Conservation (phyloP, 2,888 invertebrate genomes). For the Lasioglossum malachurum region DNA sequence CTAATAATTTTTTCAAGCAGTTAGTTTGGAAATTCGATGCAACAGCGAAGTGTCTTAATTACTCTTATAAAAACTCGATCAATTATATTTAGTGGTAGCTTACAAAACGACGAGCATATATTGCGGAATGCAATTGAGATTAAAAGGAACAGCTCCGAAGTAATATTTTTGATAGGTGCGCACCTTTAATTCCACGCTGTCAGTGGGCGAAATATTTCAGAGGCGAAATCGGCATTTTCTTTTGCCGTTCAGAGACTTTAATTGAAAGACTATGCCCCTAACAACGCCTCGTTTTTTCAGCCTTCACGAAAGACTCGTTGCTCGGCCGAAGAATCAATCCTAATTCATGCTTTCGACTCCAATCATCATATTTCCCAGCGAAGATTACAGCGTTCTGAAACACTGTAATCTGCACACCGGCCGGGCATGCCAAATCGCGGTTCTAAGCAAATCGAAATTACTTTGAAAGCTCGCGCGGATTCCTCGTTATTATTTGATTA, state of each 20-base stretch:
- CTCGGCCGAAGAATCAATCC: conserved; percentile 45
- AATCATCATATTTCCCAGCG: conserved; percentile 53
- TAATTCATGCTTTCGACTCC: conserved; percentile 46
- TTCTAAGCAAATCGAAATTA: conserved; percentile 48
- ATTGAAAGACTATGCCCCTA: conserved; percentile 19
- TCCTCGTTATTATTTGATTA: conserved; percentile 43
- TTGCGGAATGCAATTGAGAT: background rate
- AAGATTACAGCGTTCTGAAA: conserved; percentile 47
- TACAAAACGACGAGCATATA: background rate
- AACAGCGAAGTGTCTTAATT: background rate
- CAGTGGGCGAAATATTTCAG: background rate
- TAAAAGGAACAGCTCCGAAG: background rate
- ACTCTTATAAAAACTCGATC: background rate
- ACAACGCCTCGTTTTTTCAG: conserved; percentile 18
- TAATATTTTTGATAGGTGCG: background rate
- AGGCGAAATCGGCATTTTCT: background rate
- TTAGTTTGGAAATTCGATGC: background rate
- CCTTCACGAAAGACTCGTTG: conserved; percentile 5
- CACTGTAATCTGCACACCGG: conserved; percentile 36
- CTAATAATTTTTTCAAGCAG: too few relatives aligned
- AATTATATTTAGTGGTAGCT: background rate
- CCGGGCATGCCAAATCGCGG: conserved; percentile 14
- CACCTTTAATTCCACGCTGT: background rate
- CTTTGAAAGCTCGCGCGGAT: conserved; percentile 29
- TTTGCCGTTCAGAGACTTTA: background rate